These are phyloP conservation scores for Cyclargus thomasi DNA, from an alignment of 1,140 invertebrate species.

Conservation along the genomic window DNA sequence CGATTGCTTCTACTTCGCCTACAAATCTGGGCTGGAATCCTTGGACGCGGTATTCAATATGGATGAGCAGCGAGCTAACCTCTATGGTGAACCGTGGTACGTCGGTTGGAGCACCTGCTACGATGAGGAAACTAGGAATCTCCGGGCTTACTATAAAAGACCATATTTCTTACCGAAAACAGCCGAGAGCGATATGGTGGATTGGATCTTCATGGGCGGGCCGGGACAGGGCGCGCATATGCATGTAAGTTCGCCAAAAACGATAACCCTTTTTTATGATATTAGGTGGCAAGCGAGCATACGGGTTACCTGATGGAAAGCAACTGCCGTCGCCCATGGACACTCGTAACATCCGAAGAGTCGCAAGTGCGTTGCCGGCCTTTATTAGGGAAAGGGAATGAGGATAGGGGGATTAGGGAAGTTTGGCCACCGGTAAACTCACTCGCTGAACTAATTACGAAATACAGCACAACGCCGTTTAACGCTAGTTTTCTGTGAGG, in stretches of 20 bases:
- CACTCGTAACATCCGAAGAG: no score
- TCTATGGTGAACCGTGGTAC: constrained; percentile 87
- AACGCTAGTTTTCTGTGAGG: no score
- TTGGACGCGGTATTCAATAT: constrained; percentile 83
- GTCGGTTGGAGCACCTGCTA: constrained; percentile 97
- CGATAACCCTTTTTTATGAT: no score
- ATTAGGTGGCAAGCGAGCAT: no score
- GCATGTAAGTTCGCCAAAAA: constrained; percentile 82
- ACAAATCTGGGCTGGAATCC: constrained; percentile 88
- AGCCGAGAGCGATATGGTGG: constrained; percentile 87
- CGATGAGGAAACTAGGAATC: constrained; percentile 81
- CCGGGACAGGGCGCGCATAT: constrained; percentile 14
- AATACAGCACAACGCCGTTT: no score
- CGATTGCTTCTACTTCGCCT: constrained; percentile 94
- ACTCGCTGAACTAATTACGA: no score
- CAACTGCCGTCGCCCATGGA: no score
- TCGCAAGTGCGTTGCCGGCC: no score
- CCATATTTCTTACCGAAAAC: constrained; percentile 92
- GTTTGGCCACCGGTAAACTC: no score
- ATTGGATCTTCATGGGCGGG: constrained; percentile 8
- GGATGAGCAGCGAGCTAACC: constrained; percentile 79
- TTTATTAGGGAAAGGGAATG: no score
- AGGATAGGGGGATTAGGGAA: no score
- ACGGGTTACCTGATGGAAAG: no score
- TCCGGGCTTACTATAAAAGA: constrained; percentile 86